phyloP scores from a whole-genome alignment of 2,113 vertebrate genomes.

The Blennius ocellaris region DNA sequence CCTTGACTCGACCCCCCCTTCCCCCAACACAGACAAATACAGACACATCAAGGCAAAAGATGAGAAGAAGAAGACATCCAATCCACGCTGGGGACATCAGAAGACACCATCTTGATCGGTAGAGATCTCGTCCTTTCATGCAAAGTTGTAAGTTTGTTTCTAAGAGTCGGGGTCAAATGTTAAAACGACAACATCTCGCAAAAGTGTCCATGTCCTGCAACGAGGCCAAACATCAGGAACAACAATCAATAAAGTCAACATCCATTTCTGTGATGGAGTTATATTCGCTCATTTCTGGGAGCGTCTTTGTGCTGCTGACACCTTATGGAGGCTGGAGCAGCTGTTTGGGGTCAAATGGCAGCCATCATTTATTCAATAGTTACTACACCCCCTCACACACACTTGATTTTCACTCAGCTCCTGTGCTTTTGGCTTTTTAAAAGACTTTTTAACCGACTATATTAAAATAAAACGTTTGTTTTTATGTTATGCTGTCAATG shows the following conservation, averaged over 20 bases:
- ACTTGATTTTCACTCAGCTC: neutral
- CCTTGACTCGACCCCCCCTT: conserved; percentile 66
- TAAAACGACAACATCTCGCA: neutral
- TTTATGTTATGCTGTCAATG: neutral
- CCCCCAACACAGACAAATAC: conserved; percentile 58
- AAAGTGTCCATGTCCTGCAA: conserved; percentile 17
- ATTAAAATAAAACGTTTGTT: too few relatives aligned
- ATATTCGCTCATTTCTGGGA: conserved; percentile 22
- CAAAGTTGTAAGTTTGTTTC: neutral
- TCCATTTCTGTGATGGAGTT: conserved; percentile 17
- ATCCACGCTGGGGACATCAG: neutral
- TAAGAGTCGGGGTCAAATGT: neutral
- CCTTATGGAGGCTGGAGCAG: conserved; percentile 21
- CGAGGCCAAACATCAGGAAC: conserved; percentile 28
- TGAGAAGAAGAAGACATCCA: conserved; percentile 2
- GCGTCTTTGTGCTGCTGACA: conserved; percentile 26
- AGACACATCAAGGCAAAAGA: conserved; percentile 30
- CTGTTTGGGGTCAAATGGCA: conserved; percentile 37
- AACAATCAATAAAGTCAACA: conserved; percentile 33
- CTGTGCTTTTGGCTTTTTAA: neutral
- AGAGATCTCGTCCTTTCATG: neutral
- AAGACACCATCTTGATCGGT: neutral
- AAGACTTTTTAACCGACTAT: neutral
- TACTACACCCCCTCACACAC: neutral
- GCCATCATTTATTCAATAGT: neutral